These are phyloP conservation scores for Sinelater perroti DNA, from an alignment of 2,888 invertebrate genomes.

Conservation along the genomic window DNA sequence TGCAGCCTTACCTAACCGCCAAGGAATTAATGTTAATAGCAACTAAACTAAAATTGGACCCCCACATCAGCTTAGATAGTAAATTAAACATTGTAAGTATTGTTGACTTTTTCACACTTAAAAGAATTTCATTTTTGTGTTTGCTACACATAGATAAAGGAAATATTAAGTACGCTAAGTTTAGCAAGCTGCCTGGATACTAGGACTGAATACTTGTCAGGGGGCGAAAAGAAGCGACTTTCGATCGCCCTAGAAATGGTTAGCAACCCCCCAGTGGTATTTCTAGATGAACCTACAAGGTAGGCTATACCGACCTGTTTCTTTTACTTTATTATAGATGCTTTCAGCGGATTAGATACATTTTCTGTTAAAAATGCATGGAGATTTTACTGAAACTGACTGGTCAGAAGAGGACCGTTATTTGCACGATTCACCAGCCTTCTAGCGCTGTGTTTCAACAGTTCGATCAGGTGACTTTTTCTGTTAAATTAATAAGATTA, in stretches of 20 bases:
- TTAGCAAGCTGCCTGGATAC: constrained; percentile 73
- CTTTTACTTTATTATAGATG: background rate
- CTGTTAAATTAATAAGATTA: background rate
- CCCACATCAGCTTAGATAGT: constrained; percentile 65
- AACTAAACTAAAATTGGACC: constrained; percentile 76
- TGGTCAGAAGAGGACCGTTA: constrained; percentile 75
- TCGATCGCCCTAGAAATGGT: constrained; percentile 81
- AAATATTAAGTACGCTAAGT: constrained; percentile 76
- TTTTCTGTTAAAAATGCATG: constrained; percentile 76
- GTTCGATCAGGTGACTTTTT: constrained; percentile 69
- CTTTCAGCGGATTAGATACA: constrained; percentile 75
- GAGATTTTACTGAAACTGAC: constrained; percentile 74
- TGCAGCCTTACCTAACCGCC: constrained; percentile 77
- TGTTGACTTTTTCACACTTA: too few species aligned
- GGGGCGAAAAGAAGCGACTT: constrained; percentile 80
- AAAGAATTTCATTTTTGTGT: too few species aligned
- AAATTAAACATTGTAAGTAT: constrained; percentile 71
- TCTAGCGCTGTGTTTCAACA: constrained; percentile 58
- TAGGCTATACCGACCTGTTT: constrained; percentile 50
- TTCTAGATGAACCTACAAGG: constrained; percentile 85
- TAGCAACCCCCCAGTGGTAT: constrained; percentile 84
- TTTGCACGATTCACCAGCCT: constrained; percentile 85
- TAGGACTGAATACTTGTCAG: constrained; percentile 72
- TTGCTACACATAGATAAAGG: constrained; percentile 58
- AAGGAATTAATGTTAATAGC: constrained; percentile 78